phyloP scores from a whole-genome alignment of 2,113 vertebrate genomes.

The Suricata suricatta region DNA sequence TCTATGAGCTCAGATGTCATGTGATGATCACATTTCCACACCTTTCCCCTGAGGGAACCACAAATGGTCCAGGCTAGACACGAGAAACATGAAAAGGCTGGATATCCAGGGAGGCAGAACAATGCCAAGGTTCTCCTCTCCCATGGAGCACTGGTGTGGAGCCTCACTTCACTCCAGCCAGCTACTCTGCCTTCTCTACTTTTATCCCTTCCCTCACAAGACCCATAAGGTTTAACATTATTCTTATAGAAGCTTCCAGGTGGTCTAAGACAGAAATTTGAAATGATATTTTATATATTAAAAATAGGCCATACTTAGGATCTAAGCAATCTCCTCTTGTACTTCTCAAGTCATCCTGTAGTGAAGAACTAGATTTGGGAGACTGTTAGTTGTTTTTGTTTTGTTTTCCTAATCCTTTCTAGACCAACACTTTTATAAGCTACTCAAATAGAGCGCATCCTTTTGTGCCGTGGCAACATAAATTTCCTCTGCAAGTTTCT shows the following conservation, averaged over 20 bases:
- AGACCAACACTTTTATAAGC: background rate
- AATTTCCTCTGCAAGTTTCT: background rate
- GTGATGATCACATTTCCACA: background rate
- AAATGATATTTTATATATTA: background rate
- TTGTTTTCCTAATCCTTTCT: background rate
- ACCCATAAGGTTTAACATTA: background rate
- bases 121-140: background rate
- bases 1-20: background rate
- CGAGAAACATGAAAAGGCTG: accelerated
- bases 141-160: no score
- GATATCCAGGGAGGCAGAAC: accelerated
- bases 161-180: no score
- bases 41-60: no score
- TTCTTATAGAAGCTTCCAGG: background rate
- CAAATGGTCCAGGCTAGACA: no score
- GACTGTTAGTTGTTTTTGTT: background rate
- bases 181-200: background rate
- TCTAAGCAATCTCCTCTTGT: background rate
- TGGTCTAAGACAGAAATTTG: background rate
- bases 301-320: background rate
- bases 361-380: background rate
- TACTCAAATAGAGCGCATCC: background rate
- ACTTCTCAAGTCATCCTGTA: background rate
- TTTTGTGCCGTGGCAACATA: background rate
- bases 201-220: background rate